Base-by-base conservation (phyloP, 2,888 invertebrate species). In the Brachynemurus nebulosus region DNA sequence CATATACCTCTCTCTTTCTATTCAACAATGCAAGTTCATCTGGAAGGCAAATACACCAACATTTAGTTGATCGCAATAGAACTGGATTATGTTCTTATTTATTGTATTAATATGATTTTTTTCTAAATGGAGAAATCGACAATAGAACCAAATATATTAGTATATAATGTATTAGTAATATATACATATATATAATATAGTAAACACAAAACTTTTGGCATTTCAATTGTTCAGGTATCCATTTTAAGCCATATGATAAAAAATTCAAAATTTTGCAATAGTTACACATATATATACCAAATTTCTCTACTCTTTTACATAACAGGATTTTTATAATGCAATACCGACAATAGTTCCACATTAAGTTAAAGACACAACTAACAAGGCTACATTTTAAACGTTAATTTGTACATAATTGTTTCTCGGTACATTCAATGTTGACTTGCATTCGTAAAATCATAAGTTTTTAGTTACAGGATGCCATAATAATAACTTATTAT, bases 281-380 rank as follows among this genome's bases (percentile, higher is more conserved):
- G 36, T 41, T 37, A 47, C 25, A 44, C 25, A 41, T 20, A 42
- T 40, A 45, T 35, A 38, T 40, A 46, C n/a, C n/a, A n/a, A 30
- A 30, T 6, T 30, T 59, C 61, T 61, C 61, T 59, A 61, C 61
- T 62, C 60, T 57, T 58, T 12, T 30, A n/a, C n/a, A n/a, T n/a
- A n/a, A n/a, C n/a, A n/a, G n/a, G n/a, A n/a, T n/a, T n/a, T n/a
- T n/a, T n/a, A n/a, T n/a, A n/a, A n/a, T n/a, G n/a, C n/a, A n/a
- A n/a, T n/a, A n/a, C n/a, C n/a, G n/a, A n/a, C n/a, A n/a, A n/a
- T n/a, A n/a, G n/a, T n/a, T n/a, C n/a, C n/a, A n/a, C n/a, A n/a
- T n/a, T n/a, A n/a, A n/a, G n/a, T n/a, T n/a, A n/a, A n/a, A n/a
- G n/a, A n/a, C n/a, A n/a, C n/a, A n/a, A n/a, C n/a, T n/a, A n/a